Percentiles rank a stretch among this genome's conserved stretches.
These are phyloP conservation scores for Labeo catla DNA, from an alignment of 2,113 vertebrate genomes.

Conservation along the genomic window DNA sequence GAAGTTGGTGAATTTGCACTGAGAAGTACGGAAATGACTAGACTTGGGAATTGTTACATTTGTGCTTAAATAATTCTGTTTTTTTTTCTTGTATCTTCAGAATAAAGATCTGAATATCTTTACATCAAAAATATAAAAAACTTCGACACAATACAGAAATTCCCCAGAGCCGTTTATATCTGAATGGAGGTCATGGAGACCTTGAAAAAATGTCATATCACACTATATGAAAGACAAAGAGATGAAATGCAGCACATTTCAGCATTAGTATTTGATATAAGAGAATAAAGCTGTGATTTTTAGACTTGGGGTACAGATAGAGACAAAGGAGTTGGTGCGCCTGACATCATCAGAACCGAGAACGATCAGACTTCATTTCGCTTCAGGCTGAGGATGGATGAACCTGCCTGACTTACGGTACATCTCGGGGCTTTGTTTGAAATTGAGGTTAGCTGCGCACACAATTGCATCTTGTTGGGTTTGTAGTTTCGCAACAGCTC, in stretches of 20 bases:
- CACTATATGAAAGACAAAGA: neutral
- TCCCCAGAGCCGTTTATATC: neutral
- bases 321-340: too few relatives aligned
- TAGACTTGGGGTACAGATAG: neutral
- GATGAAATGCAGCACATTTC: constrained; percentile 6
- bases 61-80: neutral
- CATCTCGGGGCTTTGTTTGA: neutral
- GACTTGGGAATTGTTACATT: neutral
- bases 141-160: neutral
- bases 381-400: constrained; percentile 3
- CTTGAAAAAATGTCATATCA: constrained; percentile 16
- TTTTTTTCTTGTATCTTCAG: neutral
- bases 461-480: neutral
- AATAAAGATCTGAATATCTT: neutral
- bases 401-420: neutral
- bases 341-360: constrained; percentile 13
- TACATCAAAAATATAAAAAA: neutral
- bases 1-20: constrained; percentile 6
- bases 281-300: constrained; percentile 22
- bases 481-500: neutral
- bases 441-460: neutral
- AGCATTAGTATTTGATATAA: constrained; percentile 12
- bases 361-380: neutral
- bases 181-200: constrained; percentile 6
- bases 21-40: neutral